A percentile compares a stretch with the other conserved stretches of the same genome.
Evolutionary conservation across 2,888 invertebrate genomes (phyloP).

Genomic region (Meloe dianella): DNA sequence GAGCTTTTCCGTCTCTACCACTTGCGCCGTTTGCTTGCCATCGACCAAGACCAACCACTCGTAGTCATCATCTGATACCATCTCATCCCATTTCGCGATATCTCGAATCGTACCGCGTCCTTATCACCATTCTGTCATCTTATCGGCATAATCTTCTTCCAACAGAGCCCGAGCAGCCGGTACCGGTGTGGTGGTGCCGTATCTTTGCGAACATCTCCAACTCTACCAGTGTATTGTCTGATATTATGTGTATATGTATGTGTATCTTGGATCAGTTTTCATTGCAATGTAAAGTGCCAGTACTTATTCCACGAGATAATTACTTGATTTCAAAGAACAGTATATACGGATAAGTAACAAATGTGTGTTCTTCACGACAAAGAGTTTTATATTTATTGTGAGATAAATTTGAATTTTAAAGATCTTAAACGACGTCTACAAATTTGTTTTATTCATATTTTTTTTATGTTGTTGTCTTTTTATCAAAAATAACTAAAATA

Average conservation of each 20-base stretch:
- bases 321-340: slow-evolving; percentile 22
- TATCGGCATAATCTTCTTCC: slow-evolving; percentile 39
- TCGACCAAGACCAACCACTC: slow-evolving; percentile 16
- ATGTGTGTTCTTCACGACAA: background rate
- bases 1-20: background rate
- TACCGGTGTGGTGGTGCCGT: slow-evolving; percentile 36
- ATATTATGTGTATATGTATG: slow-evolving; percentile 21
- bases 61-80: slow-evolving; percentile 49
- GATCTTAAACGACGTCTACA: too few species aligned
- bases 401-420: background rate
- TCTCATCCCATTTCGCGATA: slow-evolving; percentile 50
- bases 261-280: slow-evolving; percentile 30
- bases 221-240: slow-evolving; percentile 36
- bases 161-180: slow-evolving; percentile 36
- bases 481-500: background rate
- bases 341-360: background rate
- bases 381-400: background rate
- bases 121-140: slow-evolving; percentile 41
- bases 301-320: slow-evolving; percentile 31
- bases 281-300: slow-evolving; percentile 34
- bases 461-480: too few species aligned
- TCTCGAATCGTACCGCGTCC: slow-evolving; percentile 46
- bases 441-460: too few species aligned
- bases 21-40: background rate
- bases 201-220: slow-evolving; percentile 32